Evolutionary conservation across 2,888 invertebrate species (phyloP), one percentile per base, ranked within the genome.

Genomic region (Lasioglossum morio): DNA sequence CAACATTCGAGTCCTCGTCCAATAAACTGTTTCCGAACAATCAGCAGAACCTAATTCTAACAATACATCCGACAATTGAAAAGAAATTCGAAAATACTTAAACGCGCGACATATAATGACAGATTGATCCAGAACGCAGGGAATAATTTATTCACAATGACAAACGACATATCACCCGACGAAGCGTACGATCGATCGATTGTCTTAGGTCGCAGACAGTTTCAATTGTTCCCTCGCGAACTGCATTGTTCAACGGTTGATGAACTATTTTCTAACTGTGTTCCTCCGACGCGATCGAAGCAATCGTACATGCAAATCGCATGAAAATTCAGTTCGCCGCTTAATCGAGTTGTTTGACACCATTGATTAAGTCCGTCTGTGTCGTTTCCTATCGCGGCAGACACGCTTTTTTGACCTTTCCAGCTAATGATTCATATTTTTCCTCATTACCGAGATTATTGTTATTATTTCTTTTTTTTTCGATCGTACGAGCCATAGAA

Each of bases 281-380:
- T 72, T 72, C 14, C 19, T 43, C 10, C 63, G 34, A 48, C 60
- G 16, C 46, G 27, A 53, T 37, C 16, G 57, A 30, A 53, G 46
- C n/a, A 34, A 70, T 76, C 69, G 81, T 69, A 48, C 63, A 63
- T 77, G 30, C 16, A 23, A 7, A 72, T n/a, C 46, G 12, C 57
- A 48, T 34, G 73, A 70, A 57, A 78, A 63, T 43, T 23, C 2
- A n/a, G 4, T n/a, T 16, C 27, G 46, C 34, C 14, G 12, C n/a
- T 57, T 34, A 77, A 48, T 83, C 46, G 27, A 30, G 4, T 16
- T 5, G 63, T 72, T 37, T 79, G 40, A 34, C 46, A 72, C n/a
- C 40, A 66, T 69, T 77, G 53, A 81, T 81, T 77, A 48, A 79
- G 77, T 23, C 46, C 46, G 79, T 86, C 79, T 79, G 74, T 14